phyloP scores from a whole-genome alignment of 2,888 invertebrate species.

The Papilio elwesi region DNA sequence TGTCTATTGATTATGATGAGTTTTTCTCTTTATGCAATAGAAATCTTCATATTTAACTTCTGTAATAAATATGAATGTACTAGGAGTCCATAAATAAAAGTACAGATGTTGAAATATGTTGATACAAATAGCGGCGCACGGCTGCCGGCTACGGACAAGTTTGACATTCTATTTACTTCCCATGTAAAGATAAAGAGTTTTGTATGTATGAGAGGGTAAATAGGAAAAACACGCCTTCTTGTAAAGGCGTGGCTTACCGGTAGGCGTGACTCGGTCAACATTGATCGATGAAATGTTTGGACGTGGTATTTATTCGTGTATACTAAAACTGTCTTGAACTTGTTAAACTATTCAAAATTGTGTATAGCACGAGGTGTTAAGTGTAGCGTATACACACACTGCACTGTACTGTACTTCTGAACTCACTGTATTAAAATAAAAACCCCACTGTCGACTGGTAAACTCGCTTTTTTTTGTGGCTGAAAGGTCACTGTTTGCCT shows the following conservation, averaged over 20 bases:
- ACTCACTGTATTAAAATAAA: no score
- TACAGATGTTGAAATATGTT: slow-evolving; percentile 19
- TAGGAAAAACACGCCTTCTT: slow-evolving; percentile 57
- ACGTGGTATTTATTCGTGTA: slow-evolving; percentile 42
- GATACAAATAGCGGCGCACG: slow-evolving; percentile 13
- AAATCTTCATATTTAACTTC: neutral
- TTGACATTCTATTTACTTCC: slow-evolving; percentile 32
- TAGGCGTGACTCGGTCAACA: slow-evolving; percentile 57
- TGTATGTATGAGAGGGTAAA: slow-evolving; percentile 44
- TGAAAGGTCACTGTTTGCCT: no score
- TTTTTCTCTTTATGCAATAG: no score
- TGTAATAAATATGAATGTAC: slow-evolving; percentile 8
- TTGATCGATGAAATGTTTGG: slow-evolving; percentile 48
- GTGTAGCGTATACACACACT: no score
- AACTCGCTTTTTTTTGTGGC: no score
- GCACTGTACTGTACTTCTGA: no score
- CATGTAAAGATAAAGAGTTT: slow-evolving; percentile 40
- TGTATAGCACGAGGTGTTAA: neutral
- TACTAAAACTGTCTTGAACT: neutral
- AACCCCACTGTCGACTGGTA: no score
- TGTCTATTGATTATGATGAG: no score
- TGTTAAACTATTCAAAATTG: neutral
- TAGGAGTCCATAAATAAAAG: slow-evolving; percentile 9
- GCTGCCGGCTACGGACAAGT: slow-evolving; percentile 19
- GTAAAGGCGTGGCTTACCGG: slow-evolving; percentile 54